A percentile compares a stretch with the other conserved stretches of the same genome.
Conservation (phyloP, 2,113 vertebrate genomes). For the Cygnus atratus region DNA sequence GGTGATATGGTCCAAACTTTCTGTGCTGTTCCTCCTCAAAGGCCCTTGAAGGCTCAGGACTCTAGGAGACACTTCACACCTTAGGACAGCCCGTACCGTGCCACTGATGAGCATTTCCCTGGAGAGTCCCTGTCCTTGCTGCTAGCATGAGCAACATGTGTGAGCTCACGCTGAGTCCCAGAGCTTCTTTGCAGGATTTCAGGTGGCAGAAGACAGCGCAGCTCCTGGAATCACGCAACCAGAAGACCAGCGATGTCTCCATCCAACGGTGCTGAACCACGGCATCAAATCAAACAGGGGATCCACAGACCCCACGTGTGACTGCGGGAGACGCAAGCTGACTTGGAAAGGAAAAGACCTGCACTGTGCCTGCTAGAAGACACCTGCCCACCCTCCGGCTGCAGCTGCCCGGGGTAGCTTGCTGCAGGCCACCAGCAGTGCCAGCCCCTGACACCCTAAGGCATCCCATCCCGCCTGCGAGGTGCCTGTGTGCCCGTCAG, state of each 20-base stretch:
- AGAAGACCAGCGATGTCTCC: background rate
- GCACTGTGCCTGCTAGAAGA: too few species aligned
- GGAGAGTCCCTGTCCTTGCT: background rate
- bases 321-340: too few species aligned
- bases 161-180: background rate
- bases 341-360: too few species aligned
- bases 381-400: background rate
- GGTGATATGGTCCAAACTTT: background rate
- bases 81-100: background rate
- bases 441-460: background rate
- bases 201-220: background rate
- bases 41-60: background rate
- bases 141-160: background rate
- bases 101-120: background rate
- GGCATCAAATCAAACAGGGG: background rate
- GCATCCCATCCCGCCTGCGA: background rate
- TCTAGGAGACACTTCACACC: background rate
- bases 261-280: rapidly evolving
- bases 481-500: rapidly evolving
- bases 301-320: too few species aligned
- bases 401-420: background rate
- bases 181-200: background rate
- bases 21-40: background rate
- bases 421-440: background rate
- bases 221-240: background rate